Evolutionary conservation across 2,888 invertebrate genomes (phyloP), one percentile per base, ranked within the genome.

Genomic region (Hypsopygia costalis): DNA sequence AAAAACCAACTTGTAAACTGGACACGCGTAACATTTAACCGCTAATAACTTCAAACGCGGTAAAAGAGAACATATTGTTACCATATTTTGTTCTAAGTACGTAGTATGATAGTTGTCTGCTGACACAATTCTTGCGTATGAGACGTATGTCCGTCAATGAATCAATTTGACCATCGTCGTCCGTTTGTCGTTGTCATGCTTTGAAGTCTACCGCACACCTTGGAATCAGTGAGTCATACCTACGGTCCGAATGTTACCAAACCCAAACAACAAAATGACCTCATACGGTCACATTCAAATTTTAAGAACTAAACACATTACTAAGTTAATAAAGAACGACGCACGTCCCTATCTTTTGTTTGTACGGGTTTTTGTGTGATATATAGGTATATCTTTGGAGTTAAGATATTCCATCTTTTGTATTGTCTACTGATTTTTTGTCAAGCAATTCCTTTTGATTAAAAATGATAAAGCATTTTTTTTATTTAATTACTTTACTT

Each of bases 231-330:
- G 65, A 64, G 40, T 65, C 66, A 64, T 41, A 34, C 12, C 20
- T 44, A 36, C 39, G 52, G 47, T 58, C 62, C 61, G 48, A 67
- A 69, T 66, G 54, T 67, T 69, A 65, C 67, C 61, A 66, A 71
- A 69, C 58, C 67, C 61, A 66, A 71, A 69, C 58, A 59, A 47
- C 57, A 43, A 53, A 62, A 69, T 74, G 76, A 77, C 72, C 73
- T 73, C 72, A 76, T 64, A 63, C 66, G 63, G 58, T 58, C 63
- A 62, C 55, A 58, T 55, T 47, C 58, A 51, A 51, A 59, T 58
- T 62, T 61, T 62, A 58, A 56, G 62, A 60, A 60, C 60, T 57
- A 56, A 54, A 63, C 49, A 58, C 60, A 67, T 53, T 55, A 47
- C 53, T 52, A 52, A 63, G 52, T 57, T 55, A 69, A 68, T 52